Base-by-base conservation (phyloP, 1,140 invertebrate genomes). In the Caenorhabditis remanei region DNA sequence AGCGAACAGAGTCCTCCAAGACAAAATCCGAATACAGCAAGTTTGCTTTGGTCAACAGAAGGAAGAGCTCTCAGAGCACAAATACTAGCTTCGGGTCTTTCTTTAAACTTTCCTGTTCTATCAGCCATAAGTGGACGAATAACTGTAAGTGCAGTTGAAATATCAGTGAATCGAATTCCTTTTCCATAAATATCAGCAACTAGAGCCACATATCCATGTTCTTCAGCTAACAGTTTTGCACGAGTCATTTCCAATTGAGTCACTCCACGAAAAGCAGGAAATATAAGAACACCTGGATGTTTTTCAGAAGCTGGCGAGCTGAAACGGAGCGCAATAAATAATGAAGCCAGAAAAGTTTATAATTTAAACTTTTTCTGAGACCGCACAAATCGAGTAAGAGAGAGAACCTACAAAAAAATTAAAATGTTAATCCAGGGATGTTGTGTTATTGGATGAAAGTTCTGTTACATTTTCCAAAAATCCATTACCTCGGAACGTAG, bases 141-240 rank as follows among this genome's bases (percentile, higher is more conserved):
- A 13, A 89, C 16, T 8, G 86, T 88, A 21, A 88, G 82, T 43
- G 50, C 56, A 50, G 91, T 88, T 48, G 90, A 79, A 16, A 63
- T n/a, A 14, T 85, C 89, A 11, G 71, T 87, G 4, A 63, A 65
- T 58, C 86, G 43, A 24, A 79, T 85, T 11, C 88, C 90, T 88
- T 92, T 92, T 61, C 91, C 91, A 58, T 90, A 91, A 32, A 91
- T 65, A 87, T 91, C 91, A 24, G 83, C 85, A 43, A 88, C 90
- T 65, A 91, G 91, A 9, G 87, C 89, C 14, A 92, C 85, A 83
- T 86, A 91, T 21, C 90, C 90, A 50, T 90, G 56, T 87, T 89
- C 87, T 82, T 90, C 63, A 16, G 88, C 90, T 40, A 90, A 63
- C 43, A 87, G n/a, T 9, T 87, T 83, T 13, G 88, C 89, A 21